Percentiles rank a stretch among this genome's conserved stretches.
Conservation (phyloP, 2,888 invertebrate genomes). For the Criorhina ranunculi region DNA sequence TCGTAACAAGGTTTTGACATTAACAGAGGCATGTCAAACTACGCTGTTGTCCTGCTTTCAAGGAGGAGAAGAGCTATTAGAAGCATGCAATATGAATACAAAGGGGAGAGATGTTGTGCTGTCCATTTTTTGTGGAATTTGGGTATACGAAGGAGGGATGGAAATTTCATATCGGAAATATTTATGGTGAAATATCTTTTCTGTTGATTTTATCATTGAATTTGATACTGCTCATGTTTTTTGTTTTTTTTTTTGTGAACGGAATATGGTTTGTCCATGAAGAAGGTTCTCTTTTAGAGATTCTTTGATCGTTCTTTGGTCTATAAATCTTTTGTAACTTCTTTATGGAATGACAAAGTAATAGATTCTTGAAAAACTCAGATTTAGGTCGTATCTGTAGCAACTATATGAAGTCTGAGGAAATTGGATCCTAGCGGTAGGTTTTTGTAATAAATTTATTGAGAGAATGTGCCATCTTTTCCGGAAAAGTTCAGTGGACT, state of each 20-base stretch:
- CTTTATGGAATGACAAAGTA: neutral
- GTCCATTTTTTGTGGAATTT: conserved; percentile 14
- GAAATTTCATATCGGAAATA: neutral
- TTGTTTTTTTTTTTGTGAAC: neutral
- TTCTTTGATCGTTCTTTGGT: neutral
- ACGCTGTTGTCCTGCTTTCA: conserved; percentile 21
- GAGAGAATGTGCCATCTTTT: too few relatives aligned
- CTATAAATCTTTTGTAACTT: neutral
- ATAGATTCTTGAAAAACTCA: too few relatives aligned
- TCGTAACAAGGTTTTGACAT: conserved; percentile 62
- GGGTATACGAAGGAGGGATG: neutral
- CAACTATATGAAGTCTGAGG: too few relatives aligned
- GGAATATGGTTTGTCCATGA: neutral
- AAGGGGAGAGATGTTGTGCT: conserved; percentile 2
- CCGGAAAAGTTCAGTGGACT: too few relatives aligned
- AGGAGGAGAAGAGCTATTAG: conserved; percentile 11
- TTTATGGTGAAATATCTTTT: conserved; percentile 24
- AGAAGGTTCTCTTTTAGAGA: neutral
- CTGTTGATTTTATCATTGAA: conserved; percentile 15
- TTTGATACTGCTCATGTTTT: neutral
- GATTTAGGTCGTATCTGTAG: too few relatives aligned
- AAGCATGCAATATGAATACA: conserved; percentile 28
- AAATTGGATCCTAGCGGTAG: too few relatives aligned
- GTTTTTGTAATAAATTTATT: too few relatives aligned
- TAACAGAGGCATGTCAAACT: conserved; percentile 53